Percentiles rank a stretch among this genome's conserved stretches.
Evolutionary conservation across 2,797 vertebrate species (phyloP).

Genomic region (Cygnus olor): DNA sequence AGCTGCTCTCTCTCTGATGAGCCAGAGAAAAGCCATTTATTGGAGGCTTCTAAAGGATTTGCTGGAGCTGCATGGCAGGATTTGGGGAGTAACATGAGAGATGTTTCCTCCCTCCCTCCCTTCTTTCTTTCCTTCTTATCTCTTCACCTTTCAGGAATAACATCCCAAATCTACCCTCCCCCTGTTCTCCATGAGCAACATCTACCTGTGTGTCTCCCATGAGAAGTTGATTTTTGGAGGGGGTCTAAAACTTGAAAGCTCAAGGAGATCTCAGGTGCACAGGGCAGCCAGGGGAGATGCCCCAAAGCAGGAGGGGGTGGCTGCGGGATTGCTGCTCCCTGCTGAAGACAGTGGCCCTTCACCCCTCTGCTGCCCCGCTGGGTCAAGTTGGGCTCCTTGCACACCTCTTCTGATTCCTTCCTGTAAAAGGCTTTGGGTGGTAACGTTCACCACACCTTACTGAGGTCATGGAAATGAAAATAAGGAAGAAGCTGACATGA

Average conservation of each 20-base stretch:
- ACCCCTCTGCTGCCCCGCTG: fast-evolving
- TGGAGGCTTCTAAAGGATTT: neutral
- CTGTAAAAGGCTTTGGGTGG: neutral
- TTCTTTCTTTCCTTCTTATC: neutral
- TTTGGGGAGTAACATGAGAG: neutral
- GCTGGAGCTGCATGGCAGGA: neutral
- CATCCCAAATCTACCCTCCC: neutral
- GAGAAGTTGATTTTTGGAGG: neutral
- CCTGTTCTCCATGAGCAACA: neutral
- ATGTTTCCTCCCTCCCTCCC: neutral
- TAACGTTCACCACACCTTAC: neutral
- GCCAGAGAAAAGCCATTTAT: neutral
- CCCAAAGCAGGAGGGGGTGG: neutral
- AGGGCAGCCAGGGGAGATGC: neutral
- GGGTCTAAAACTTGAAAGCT: neutral
- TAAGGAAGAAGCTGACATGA: neutral
- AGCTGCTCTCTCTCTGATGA: neutral
- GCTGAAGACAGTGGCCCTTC: neutral
- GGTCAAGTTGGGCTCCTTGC: neutral
- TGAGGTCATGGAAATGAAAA: neutral
- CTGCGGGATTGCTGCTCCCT: neutral
- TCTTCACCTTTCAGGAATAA: neutral
- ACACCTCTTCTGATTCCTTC: neutral
- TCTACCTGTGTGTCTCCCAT: neutral
- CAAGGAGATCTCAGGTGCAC: too few relatives aligned